Base-by-base conservation (phyloP, 2,888 invertebrate genomes). In the Tetragnatha montana region DNA sequence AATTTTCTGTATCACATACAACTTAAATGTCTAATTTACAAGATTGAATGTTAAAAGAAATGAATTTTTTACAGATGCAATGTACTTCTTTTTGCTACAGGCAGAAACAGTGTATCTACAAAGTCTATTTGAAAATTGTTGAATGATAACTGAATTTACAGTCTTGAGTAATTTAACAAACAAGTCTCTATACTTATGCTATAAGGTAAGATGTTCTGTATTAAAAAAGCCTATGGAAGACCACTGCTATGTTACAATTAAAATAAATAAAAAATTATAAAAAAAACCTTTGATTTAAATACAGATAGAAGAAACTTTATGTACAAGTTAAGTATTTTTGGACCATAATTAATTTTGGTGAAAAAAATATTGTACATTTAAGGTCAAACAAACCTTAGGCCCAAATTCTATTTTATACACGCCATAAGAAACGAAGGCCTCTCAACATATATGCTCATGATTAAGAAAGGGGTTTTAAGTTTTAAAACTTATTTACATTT, bases 51-150 rank as follows among this genome's bases (percentile, higher is more conserved):
- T 80, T 88, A 80, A 88, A 88, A 88, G 79, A 88, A 88, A 88
- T 88, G 88, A 88, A 75, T 88, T 88, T 88, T 88, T 79, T 88
- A 88, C 88, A 88, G 88, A 88, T 88, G 88, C 88, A 83, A 83
- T 73, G 78, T 75, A 71, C 70, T 71, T 79, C 47, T 19, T 69
- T 47, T 81, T 19, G 68, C 47, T 76, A 84, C 69, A 84, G 21
- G 68, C 68, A 83, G 22, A 35, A 75, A 49, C 22, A 19, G 74
- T 74, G 69, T 84, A 84, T 84, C 84, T 84, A 84, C 83, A 83
- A 49, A 75, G 21, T n/a, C 81, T 81, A 73, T 73, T 35, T 81
- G 8, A 49, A 70, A 81, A 50, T 8, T 68, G 47, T 19, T 17
- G 60, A 8, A 60, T 60, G 60, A 69, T 8, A 81, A 81, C 49